A percentile compares a stretch with the other conserved stretches of the same genome.
Conservation (phyloP, 1,140 invertebrate genomes). For the Trichonephila clavipes region DNA sequence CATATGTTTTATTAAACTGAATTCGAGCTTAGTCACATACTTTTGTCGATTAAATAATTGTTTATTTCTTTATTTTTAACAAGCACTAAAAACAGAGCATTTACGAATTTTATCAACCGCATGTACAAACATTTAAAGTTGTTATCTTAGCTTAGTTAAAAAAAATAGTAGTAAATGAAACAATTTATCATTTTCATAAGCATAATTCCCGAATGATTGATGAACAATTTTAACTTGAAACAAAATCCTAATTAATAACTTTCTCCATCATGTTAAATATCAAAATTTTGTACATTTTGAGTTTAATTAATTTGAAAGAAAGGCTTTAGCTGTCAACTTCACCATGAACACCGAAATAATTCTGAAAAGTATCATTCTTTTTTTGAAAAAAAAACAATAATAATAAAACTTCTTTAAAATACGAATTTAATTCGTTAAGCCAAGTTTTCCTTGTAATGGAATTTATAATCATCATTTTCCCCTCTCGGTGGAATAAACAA, state of each 20-base stretch:
- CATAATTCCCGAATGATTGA: not conserved
- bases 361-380: not conserved
- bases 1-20: too few species aligned
- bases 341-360: not conserved
- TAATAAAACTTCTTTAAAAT: not conserved
- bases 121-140: not conserved
- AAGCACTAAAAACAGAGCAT: too few species aligned
- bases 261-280: not conserved
- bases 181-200: not conserved
- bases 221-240: not conserved
- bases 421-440: not conserved
- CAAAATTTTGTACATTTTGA: constrained; percentile 1
- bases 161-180: not conserved
- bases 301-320: constrained; percentile 20
- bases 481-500: not conserved
- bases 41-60: too few species aligned
- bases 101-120: too few species aligned
- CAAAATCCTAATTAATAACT: not conserved
- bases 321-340: constrained; percentile 16
- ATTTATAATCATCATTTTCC: constrained; percentile 29
- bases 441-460: not conserved
- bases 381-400: not conserved
- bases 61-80: too few species aligned
- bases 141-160: not conserved
- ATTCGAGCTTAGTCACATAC: too few species aligned